Evolutionary conservation across 2,888 invertebrate genomes (phyloP).

Genomic region (Philereme vetulata): DNA sequence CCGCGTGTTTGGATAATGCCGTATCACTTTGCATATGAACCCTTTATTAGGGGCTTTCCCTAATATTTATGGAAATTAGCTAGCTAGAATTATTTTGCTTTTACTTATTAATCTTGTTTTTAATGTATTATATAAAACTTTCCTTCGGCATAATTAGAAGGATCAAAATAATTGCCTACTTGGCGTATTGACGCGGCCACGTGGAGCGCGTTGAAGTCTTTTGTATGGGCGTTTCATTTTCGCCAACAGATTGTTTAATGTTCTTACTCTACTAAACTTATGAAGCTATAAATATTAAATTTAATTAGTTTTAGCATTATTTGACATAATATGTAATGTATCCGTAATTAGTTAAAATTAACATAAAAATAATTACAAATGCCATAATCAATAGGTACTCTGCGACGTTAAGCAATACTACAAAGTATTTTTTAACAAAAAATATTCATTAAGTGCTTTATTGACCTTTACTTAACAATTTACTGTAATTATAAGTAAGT

Average conservation of each 20-base stretch:
- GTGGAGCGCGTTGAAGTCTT: slow-evolving; percentile 71
- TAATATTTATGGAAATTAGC: slow-evolving; percentile 1
- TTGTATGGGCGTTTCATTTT: slow-evolving; percentile 43
- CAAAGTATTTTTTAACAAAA: no score
- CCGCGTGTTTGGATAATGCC: slow-evolving; percentile 48
- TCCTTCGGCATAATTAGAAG: background rate
- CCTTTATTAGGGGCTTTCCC: slow-evolving; percentile 19
- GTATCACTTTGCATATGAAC: slow-evolving; percentile 12
- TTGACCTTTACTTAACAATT: background rate
- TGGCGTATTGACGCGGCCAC: slow-evolving; percentile 2
- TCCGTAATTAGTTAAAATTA: no score
- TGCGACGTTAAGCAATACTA: no score
- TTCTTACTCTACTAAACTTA: background rate
- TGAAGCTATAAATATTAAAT: no score
- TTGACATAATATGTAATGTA: no score
- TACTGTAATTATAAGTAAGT: background rate
- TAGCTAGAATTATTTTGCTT: background rate
- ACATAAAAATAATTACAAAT: no score
- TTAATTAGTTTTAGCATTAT: no score
- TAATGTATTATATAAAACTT: background rate
- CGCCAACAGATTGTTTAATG: background rate
- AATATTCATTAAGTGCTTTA: background rate
- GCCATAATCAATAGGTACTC: no score
- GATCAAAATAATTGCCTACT: background rate
- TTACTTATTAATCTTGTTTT: background rate